phyloP scores from a whole-genome alignment of 2,797 vertebrate genomes.

The Melanotaenia parkinsoni region DNA sequence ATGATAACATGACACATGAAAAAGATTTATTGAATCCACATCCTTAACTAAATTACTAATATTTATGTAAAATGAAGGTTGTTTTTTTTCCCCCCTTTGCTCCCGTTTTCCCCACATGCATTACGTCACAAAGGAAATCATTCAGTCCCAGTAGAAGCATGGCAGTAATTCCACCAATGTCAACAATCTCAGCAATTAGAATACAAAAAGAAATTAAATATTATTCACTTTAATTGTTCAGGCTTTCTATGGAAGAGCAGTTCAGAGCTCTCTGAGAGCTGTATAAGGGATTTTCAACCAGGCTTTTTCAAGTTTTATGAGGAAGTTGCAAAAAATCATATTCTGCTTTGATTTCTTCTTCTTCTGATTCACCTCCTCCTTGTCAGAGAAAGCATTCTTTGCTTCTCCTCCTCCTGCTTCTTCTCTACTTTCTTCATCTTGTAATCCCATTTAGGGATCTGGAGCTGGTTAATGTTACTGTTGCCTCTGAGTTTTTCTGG shows the following conservation, averaged over 20 bases:
- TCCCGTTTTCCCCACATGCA: constrained; percentile 1
- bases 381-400: constrained; percentile 54
- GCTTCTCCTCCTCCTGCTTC: constrained; percentile 82
- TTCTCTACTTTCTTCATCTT: constrained; percentile 90
- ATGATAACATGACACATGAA: background rate
- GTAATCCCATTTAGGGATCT: constrained; percentile 95
- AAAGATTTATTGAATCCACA: background rate
- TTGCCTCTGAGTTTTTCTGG: constrained; percentile 76
- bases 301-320: background rate
- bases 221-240: constrained; percentile 2
- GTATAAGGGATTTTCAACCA: constrained; percentile 6
- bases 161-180: constrained; percentile 45
- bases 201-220: background rate
- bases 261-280: background rate
- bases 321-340: constrained; percentile 3
- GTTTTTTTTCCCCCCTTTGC: background rate
- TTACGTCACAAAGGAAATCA: constrained; percentile 6
- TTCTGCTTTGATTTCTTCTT: constrained; percentile 1
- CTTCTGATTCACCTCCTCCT: constrained; percentile 60
- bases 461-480: constrained; percentile 79
- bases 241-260: background rate
- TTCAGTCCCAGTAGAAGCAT: constrained; percentile 50
- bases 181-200: constrained; percentile 1
- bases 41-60: constrained; percentile 18
- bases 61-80: background rate